Base-by-base conservation (phyloP, 2,113 vertebrate species). In the Enhydra lutris region DNA sequence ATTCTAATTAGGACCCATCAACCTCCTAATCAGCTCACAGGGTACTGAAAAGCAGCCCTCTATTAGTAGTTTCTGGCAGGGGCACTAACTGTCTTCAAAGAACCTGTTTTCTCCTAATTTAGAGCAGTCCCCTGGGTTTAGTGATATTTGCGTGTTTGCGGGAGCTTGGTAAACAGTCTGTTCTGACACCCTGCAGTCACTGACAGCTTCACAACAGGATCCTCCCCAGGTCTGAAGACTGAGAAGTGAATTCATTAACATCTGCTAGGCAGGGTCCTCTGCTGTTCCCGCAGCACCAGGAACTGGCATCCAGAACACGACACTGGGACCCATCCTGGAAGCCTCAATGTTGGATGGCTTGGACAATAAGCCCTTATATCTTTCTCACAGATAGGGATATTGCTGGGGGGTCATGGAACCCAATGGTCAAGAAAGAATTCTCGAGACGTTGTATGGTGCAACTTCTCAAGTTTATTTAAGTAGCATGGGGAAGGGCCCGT, bases 111-210 rank as follows among this genome's bases (percentile, higher is more conserved):
- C 93, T 97, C 97, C 96, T 98, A 85, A 98, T 98, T 98, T 98
- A 97, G 91, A 98, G 94, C 93, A 80, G 94, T 98, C 97, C 93
- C 0, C 7, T 92, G 97, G 96, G 96, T 61, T 97, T 94, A 93
- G 59, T 7, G 90, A 93, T 97, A 97, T 95, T 98, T 96, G 74
- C 45, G 88, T 97, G 97, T 95, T 98, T 95, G 78, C n/a, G 20
- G 89, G 96, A 98, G 93, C 93, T 97, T 96, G 97, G 96, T 97
- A 98, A 99, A 98, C 94, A 98, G 96, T 95, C 94, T 98, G 82
- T 96, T 97, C 96, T 97, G 96, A 97, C 88, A 97, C 80, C 88
- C n/a, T 89, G 65, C 45, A 39, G 76, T 61, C 39, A 23, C 59
- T 81, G 71, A 73, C 45, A 88, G 80, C 59, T 82, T 85, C 80